Evolutionary conservation across 2,888 invertebrate species (phyloP).

Genomic region (Griposia aprilina): DNA sequence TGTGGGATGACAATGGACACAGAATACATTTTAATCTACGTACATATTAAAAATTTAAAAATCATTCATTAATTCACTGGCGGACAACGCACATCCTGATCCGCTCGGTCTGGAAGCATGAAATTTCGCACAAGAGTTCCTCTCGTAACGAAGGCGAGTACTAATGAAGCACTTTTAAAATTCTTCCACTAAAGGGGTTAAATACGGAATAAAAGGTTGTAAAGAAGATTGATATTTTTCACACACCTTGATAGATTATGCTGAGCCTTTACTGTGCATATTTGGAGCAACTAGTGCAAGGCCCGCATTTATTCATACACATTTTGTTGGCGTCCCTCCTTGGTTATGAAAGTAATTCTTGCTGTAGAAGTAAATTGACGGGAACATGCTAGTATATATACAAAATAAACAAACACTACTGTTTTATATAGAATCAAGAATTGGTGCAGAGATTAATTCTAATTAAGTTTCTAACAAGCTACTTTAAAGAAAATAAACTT

Average conservation of each 20-base stretch:
- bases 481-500: slow-evolving; percentile 43
- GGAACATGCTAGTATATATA: neutral
- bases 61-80: neutral
- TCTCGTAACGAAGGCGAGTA: neutral
- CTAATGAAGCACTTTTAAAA: neutral
- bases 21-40: neutral
- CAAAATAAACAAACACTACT: neutral
- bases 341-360: neutral
- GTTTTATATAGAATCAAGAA: neutral
- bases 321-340: neutral
- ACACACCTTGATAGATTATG: neutral
- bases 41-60: neutral
- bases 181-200: neutral
- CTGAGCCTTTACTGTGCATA: too few species aligned
- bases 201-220: neutral
- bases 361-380: neutral
- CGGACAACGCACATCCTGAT: neutral
- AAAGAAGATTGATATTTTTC: neutral
- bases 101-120: neutral
- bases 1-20: neutral
- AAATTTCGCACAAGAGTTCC: neutral
- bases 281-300: neutral
- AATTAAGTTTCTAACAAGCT: slow-evolving; percentile 4
- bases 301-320: neutral
- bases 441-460: neutral